phyloP scores from a whole-genome alignment of 2,113 vertebrate species.

The Cromileptes altivelis region DNA sequence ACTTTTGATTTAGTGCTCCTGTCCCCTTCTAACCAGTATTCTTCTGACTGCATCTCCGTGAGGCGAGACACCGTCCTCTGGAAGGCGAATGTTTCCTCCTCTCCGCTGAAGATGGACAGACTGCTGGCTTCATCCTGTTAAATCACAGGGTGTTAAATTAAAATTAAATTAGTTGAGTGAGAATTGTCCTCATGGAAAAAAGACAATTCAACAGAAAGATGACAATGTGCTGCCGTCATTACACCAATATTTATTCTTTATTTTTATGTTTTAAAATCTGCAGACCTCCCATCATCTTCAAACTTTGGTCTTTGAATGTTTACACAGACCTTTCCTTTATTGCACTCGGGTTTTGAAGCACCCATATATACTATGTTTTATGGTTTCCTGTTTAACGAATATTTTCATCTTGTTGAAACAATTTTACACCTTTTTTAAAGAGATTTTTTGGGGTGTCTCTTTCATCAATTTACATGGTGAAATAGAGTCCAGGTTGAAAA shows the following conservation, averaged over 20 bases:
- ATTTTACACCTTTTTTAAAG: too few relatives aligned
- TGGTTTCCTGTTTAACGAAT: too few relatives aligned
- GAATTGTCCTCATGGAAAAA: neutral
- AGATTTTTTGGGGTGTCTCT: too few relatives aligned
- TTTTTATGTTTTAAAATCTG: neutral
- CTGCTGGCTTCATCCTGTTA: conserved; percentile 89
- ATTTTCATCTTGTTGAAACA: too few relatives aligned
- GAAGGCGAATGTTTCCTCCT: conserved; percentile 96
- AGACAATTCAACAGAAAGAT: neutral
- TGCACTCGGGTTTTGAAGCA: too few relatives aligned
- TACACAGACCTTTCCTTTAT: too few relatives aligned
- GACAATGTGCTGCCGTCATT: neutral
- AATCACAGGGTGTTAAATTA: neutral
- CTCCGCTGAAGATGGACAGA: conserved; percentile 96
- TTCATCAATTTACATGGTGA: too few relatives aligned
- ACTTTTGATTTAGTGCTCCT: conserved; percentile 77
- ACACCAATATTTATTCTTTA: neutral
- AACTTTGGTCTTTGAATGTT: neutral
- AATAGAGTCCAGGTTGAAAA: too few relatives aligned
- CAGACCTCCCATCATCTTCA: neutral
- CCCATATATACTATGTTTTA: too few relatives aligned
- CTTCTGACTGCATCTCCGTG: conserved; percentile 97
- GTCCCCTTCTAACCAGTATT: conserved; percentile 95
- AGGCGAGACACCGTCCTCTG: conserved; percentile 95
- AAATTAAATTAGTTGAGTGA: neutral